Evolutionary conservation across 2,113 vertebrate species (phyloP), one percentile per base, ranked within the genome.

Genomic region (Toxostoma redivivum): DNA sequence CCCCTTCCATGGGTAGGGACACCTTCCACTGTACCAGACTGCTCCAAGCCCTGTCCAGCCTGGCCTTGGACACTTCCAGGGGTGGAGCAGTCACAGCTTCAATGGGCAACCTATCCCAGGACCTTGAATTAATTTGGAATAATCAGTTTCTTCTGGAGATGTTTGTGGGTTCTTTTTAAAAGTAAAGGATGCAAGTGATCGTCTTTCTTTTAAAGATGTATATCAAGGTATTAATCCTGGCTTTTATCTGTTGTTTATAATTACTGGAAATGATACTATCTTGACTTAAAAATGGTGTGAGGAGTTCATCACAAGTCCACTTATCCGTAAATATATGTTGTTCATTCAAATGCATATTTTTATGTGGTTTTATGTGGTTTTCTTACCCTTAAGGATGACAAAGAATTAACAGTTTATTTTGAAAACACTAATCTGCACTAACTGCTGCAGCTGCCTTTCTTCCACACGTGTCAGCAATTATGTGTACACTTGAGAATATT

Each of bases 41-140:
- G 24, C 30, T 82, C 2, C 47, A 12, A 38, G 14, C 14, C 40
- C 30, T 3, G 3, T 48, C 25, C 79, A 69, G 0, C 17, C 79
- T 69, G n/a, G 35, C 62, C 47, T 54, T 10, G 71, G 11, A 20
- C 47, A 47, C 6, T 74, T 4, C 8, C 47, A 61, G 79, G 30
- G 21, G 48, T 31, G 40, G 24, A 25, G 5, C 40, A 61, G 35
- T 4, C 54, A 31, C 70, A 69, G 47, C 47, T 27, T 10, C 61
- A 0, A 0, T 45, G 53, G 23, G 33, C 23, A 67, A 0, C 12
- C 16, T 54, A 17, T 62, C 25, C 30, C 70, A 62, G 25, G 4
- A 18, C 25, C 22, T 70, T 22, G 37, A 5, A 56, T 62, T 62
- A n/a, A 54, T 30, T 48, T 54, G 10, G 5, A 27, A 42, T 62